Evolutionary conservation across 2,888 invertebrate species (phyloP).

Genomic region (Mythimna impura): DNA sequence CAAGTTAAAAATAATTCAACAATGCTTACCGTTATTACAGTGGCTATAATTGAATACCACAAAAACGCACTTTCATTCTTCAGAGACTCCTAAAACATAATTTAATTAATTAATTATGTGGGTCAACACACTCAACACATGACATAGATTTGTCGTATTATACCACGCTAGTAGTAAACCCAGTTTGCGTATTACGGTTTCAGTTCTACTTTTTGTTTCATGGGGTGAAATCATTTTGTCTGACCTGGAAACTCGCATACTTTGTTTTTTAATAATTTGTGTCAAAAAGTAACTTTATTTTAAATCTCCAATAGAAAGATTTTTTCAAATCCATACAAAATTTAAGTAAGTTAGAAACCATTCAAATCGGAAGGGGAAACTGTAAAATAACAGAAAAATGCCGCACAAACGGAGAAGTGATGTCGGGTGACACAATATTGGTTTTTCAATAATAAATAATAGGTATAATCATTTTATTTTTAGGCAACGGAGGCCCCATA

Average conservation of each 20-base stretch:
- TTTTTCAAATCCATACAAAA: no score
- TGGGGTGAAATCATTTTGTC: not conserved
- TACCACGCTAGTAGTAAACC: slow-evolving; percentile 2
- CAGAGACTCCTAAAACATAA: slow-evolving; percentile 92
- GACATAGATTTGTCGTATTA: slow-evolving; percentile 6
- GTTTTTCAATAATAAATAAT: no score
- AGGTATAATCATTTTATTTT: no score
- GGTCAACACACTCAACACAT: slow-evolving; percentile 28
- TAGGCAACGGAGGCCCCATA: no score
- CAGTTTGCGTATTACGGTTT: not conserved
- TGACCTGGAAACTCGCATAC: not conserved
- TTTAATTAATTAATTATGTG: slow-evolving; percentile 9
- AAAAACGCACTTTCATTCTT: slow-evolving; percentile 97
- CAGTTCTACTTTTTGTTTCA: not conserved
- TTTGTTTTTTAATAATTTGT: no score
- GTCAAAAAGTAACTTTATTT: no score
- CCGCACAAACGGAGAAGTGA: no score
- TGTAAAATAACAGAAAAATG: no score
- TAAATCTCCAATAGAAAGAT: no score
- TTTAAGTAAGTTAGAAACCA: no score
- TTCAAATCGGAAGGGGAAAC: no score
- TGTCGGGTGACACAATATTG: no score
- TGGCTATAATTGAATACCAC: slow-evolving; percentile 95
- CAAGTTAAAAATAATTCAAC: slow-evolving; percentile 2
- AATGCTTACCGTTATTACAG: slow-evolving; percentile 94